Percentiles rank a stretch among this genome's conserved stretches.
Conservation (phyloP, 2,797 vertebrate species). For the Myotis myotis region DNA sequence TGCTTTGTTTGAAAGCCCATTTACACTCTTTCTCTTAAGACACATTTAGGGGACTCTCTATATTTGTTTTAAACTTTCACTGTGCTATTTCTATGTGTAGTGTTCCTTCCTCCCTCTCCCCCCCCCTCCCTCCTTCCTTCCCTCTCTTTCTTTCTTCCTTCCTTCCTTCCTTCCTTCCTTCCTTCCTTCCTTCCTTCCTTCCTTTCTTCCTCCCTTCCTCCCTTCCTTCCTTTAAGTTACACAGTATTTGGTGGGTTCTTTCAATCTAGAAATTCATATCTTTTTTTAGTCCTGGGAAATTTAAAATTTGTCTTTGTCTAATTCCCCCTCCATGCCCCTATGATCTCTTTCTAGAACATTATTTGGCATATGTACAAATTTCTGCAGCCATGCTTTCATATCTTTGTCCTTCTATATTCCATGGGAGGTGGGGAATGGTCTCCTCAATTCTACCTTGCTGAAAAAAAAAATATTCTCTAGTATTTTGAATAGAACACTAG, state of each 20-base stretch:
- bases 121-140: not conserved
- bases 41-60: not conserved
- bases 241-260: not conserved
- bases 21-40: not conserved
- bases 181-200: not conserved
- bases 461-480: not conserved
- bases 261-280: not conserved
- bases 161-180: too few relatives aligned
- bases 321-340: not conserved
- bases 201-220: not conserved
- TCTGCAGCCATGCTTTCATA: not conserved
- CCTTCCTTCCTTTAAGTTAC: not conserved
- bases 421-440: fast-evolving
- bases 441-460: not conserved
- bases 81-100: not conserved
- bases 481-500: not conserved
- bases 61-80: not conserved
- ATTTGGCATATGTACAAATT: not conserved
- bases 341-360: not conserved
- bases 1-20: not conserved
- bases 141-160: too few relatives aligned
- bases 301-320: not conserved
- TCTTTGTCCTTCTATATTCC: not conserved
- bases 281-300: not conserved
- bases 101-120: not conserved